These are phyloP conservation scores for Podabrus alpinus DNA, from an alignment of 2,888 invertebrate genomes.

Conservation along the genomic window DNA sequence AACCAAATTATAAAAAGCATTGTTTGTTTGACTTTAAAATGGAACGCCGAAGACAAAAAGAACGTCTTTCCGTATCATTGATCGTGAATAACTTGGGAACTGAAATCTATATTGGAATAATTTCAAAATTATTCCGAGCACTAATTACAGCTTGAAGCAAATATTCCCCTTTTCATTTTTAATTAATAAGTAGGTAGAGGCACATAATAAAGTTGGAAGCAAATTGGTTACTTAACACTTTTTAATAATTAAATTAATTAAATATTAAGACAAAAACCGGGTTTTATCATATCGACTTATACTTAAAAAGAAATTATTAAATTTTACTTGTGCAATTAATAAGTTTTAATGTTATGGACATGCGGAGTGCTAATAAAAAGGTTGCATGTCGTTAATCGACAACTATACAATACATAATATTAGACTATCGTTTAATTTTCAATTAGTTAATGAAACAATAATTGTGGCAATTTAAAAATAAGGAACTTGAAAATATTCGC, in stretches of 20 bases:
- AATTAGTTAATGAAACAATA: neutral
- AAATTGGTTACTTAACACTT: neutral
- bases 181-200: too few relatives aligned
- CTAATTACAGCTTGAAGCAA: neutral
- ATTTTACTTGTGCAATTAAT: neutral
- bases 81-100: neutral
- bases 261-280: neutral
- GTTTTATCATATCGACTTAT: too few relatives aligned
- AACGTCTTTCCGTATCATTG: neutral
- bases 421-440: neutral
- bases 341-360: neutral
- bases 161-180: too few relatives aligned
- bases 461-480: neutral
- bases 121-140: neutral
- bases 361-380: neutral
- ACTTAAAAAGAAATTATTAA: neutral
- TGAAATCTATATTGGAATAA: neutral
- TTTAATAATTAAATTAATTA: neutral
- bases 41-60: neutral
- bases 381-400: neutral
- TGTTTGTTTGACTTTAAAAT: neutral
- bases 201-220: too few relatives aligned
- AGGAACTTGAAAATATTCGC: neutral
- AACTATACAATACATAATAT: too few relatives aligned
- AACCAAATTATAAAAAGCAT: neutral